Evolutionary conservation across 1,140 invertebrate genomes (phyloP), one percentile per base, ranked within the genome.

Genomic region (Dolichoris vasculosae): DNA sequence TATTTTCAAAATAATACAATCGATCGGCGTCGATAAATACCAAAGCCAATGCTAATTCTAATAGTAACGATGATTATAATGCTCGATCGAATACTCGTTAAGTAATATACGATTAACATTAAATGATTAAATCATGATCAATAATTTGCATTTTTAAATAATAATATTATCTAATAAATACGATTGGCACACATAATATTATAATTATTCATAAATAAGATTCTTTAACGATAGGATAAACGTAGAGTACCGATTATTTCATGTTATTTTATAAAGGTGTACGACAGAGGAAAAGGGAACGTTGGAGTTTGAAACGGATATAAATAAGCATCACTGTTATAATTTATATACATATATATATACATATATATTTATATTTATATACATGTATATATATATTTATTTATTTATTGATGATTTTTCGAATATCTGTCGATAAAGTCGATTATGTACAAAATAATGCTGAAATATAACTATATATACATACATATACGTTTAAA

Each of bases 381-480:
- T 91, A 88, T 89, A 88, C 88, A 90, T 90, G 6, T 69, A 38
- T 17, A 35, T 35, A 43, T 20, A 20, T 43, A n/a, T 13, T 87
- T 91, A 88, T 89, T 88, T 88, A 90, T 90, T 90, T 91, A 90
- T 90, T 89, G 89, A 91, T 89, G 89, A 90, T 88, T 91, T 90
- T 85, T 90, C 89, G 59, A 91, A 90, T 91, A 92, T 91, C 90
- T 89, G 88, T 90, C 89, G 89, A 91, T 91, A 90, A 91, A 89
- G 89, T 92, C 89, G 85, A 90, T 91, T 91, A 92, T 92, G 91
- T 92, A 92, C 91, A 92, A 92, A 91, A 92, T 91, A 92, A 92
- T 90, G 88, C 88, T 90, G 90, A 89, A 90, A 89, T 91, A 92
- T 90, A 88, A 87, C 87, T 92, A 91, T 89, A 88, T 86, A 83